Percentiles rank a stretch among this genome's conserved stretches.
phyloP scores from a whole-genome alignment of 1,140 invertebrate genomes.

The Sitodiplosis mosellana region DNA sequence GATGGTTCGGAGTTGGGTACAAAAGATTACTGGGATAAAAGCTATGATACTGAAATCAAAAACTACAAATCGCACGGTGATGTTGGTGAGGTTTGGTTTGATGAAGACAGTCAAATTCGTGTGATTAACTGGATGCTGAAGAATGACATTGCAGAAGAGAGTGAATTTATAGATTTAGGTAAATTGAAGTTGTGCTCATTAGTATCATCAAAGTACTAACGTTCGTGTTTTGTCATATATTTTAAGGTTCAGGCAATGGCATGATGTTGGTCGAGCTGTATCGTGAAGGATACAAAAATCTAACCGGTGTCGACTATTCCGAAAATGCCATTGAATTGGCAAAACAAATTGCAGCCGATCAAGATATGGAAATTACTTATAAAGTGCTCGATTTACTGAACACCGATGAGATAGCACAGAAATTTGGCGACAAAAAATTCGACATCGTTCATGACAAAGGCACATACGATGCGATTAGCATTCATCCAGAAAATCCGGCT shows the following conservation, averaged over 20 bases:
- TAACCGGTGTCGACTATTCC: constrained; percentile 75
- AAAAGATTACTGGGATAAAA: constrained; percentile 65
- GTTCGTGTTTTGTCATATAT: too few relatives aligned
- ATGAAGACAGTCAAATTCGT: constrained; percentile 56
- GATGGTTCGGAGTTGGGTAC: constrained; percentile 59
- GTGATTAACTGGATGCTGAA: constrained; percentile 46
- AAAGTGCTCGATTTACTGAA: constrained; percentile 24
- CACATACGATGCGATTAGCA: constrained; percentile 26
- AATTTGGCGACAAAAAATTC: constrained; percentile 23
- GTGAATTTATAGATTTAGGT: constrained; percentile 44
- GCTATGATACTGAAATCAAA: constrained; percentile 59
- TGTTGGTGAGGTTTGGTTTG: constrained; percentile 87
- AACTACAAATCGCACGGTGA: constrained; percentile 74
- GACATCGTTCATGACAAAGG: constrained; percentile 71
- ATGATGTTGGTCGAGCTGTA: constrained; percentile 61
- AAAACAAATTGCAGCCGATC: constrained; percentile 36
- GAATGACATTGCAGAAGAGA: constrained; percentile 23
- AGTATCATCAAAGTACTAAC: too few relatives aligned
- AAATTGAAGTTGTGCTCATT: constrained; percentile 3
- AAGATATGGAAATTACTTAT: constrained; percentile 34
- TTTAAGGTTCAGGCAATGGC: constrained; percentile 55
- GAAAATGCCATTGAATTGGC: constrained; percentile 57
- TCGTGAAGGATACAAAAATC: constrained; percentile 47
- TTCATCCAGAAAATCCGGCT: not conserved
- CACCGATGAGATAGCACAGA: not conserved